A percentile compares a stretch with the other conserved stretches of the same genome.
Conservation (phyloP, 2,113 vertebrate species). For the Amphilophus citrinellus region DNA sequence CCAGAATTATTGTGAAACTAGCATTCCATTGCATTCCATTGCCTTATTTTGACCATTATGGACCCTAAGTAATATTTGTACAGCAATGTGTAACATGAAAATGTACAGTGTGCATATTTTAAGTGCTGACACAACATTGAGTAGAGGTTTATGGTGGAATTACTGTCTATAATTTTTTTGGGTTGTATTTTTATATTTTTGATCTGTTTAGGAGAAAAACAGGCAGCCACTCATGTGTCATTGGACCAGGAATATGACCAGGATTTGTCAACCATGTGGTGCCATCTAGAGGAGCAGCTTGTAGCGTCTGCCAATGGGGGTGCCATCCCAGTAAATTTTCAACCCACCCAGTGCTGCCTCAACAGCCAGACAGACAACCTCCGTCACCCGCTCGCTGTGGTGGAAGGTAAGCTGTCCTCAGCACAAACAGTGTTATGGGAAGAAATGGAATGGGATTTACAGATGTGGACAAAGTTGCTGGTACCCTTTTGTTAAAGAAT, state of each 20-base stretch:
- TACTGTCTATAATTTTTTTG: background rate
- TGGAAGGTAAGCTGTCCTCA: constrained; percentile 85
- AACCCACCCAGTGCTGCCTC: constrained; percentile 93
- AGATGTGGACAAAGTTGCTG: too few relatives aligned
- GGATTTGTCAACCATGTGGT: constrained; percentile 91
- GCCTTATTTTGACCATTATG: too few relatives aligned
- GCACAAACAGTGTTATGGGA: background rate
- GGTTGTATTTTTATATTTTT: background rate
- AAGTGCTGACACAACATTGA: too few relatives aligned
- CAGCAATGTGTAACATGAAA: too few relatives aligned
- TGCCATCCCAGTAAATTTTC: constrained; percentile 84
- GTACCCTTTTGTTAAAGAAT: too few relatives aligned
- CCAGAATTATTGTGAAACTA: too few relatives aligned
- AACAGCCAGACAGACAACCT: constrained; percentile 93
- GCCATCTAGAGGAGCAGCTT: constrained; percentile 91
- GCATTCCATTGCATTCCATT: too few relatives aligned
- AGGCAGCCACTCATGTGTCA: constrained; percentile 94
- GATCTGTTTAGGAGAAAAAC: constrained; percentile 89
- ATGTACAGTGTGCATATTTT: too few relatives aligned
- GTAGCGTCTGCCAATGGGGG: constrained; percentile 88
- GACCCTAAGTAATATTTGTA: too few relatives aligned
- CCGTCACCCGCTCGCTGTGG: constrained; percentile 89
- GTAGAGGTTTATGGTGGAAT: too few relatives aligned
- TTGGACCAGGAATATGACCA: constrained; percentile 96
- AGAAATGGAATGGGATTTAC: too few relatives aligned